Evolutionary conservation across 2,888 invertebrate species (phyloP).

Genomic region (Noctua comes): DNA sequence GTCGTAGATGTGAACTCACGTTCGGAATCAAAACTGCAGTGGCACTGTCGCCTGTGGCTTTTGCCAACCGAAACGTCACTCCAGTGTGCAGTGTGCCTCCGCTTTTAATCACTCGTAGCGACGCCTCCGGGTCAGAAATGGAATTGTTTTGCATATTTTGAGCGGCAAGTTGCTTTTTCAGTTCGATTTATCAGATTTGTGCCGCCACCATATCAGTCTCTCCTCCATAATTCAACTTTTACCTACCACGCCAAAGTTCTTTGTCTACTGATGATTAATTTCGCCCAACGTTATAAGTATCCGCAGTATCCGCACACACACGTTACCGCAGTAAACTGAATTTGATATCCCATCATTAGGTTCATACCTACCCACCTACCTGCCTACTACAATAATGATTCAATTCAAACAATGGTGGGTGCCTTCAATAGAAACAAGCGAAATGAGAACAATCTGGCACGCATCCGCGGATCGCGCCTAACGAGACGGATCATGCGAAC

Average conservation of each 20-base stretch:
- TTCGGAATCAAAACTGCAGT: not conserved
- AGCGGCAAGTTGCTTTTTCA: not conserved
- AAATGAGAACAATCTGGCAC: slow-evolving; percentile 65
- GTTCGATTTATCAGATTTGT: not conserved
- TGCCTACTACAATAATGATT: slow-evolving; percentile 62
- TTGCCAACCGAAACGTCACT: not conserved
- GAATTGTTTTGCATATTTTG: not conserved
- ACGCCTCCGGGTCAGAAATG: not conserved
- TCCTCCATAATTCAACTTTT: not conserved
- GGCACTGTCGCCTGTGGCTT: not conserved
- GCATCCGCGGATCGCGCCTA: slow-evolving; percentile 61
- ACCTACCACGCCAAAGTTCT: not conserved
- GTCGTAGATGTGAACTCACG: not conserved
- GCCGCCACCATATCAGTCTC: not conserved
- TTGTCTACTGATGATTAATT: slow-evolving; percentile 26
- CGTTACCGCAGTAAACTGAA: slow-evolving; percentile 41
- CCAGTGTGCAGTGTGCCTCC: not conserved
- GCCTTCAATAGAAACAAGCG: slow-evolving; percentile 57
- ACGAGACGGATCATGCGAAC: slow-evolving; percentile 70
- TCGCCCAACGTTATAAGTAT: slow-evolving; percentile 4
- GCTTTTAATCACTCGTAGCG: not conserved
- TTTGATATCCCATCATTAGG: slow-evolving; percentile 61
- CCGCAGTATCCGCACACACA: no score
- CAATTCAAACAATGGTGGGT: slow-evolving; percentile 50
- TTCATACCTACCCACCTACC: slow-evolving; percentile 4